Evolutionary conservation across 2,113 vertebrate genomes (phyloP), one percentile per base, ranked within the genome.

Genomic region (Nymphicus hollandicus): DNA sequence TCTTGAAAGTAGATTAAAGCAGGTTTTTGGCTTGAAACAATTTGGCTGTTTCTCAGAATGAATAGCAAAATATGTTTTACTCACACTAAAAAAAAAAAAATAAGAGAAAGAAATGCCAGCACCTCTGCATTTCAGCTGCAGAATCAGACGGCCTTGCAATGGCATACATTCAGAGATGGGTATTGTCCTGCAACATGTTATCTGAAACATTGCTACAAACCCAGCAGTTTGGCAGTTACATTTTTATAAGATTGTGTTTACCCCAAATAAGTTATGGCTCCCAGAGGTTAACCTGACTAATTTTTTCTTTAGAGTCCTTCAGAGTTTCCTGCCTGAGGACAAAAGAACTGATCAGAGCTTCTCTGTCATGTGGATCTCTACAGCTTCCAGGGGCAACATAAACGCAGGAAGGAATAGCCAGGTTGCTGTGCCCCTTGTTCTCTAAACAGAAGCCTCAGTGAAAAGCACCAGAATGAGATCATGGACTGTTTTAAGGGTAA

Each of bases 31-130:
- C 74, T 82, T 88, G 10, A 77, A 77, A 91, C 37, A 87, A 41
- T 55, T 96, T 94, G 85, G 78, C 81, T 95, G 46, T 86, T 95
- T 83, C 85, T 94, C 81, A 91, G 76, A 87, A 88, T 20, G 1
- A 93, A 86, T 95, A 89, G 73, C 17, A 82, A 96, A 96, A 95
- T 95, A 94, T 85, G 49, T 82, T 96, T 95, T 91, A 46, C 16
- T 89, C n/a, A 49, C 25, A 80, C 58, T 56, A 76, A 80, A 89
- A 77, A 78, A 53, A 33, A n/a, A n/a, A n/a, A n/a, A n/a, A n/a
- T 35, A 41, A 88, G 52, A 71, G 17, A 66, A 23, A 68, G 9
- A 56, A 72, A 31, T 77, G 63, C 63, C 79, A 89, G 44, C 28
- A 61, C 41, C 20, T 78, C 72, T 12, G 0, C 10, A 15, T 74